Evolutionary conservation across 2,888 invertebrate species (phyloP), one percentile per base, ranked within the genome.

Genomic region (Dioctria rufipes): DNA sequence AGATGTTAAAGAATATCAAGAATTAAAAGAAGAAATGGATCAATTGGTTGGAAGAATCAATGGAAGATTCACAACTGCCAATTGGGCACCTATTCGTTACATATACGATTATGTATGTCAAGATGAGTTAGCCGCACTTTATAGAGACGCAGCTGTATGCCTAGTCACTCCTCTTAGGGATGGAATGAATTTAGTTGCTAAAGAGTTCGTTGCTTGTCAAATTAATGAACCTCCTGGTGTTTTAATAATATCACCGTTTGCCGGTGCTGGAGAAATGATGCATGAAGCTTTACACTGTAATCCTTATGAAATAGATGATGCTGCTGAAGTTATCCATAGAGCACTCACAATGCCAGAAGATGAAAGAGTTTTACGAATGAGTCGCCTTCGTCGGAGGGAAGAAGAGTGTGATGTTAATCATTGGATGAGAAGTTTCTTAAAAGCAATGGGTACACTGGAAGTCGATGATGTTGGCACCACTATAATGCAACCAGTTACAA

Each of bases 241-340:
- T 0, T 89, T 97, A 54, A 95, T 97, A 73, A 93, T 97, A 6
- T 96, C 96, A 0, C 96, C 96, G 0, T 97, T 97, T 87, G 96
- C 97, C 80, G 97, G 97, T 0, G 96, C 97, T 5, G 96, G 96
- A 0, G 96, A 96, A 88, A 96, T 95, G 91, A 96, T 97, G 96
- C 96, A 96, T 89, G 96, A 97, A 87, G 96, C 96, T 3, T 90
- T 97, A 8, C 93, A 96, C 75, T 96, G 95, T 87, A 97, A 97
- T 88, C 96, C 96, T 0, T 96, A 96, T 85, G 96, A 97, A 88
- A 91, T 96, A 73, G 94, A 96, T 85, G 95, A 95, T 84, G 95
- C 96, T 3, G 96, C 96, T 13, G 96, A 96, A 88, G 94, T 95
- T 39, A 94, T 96, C 84, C 95, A 96, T 88, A 93, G 95, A 86